A percentile compares a stretch with the other conserved stretches of the same genome.
phyloP scores from a whole-genome alignment of 2,113 vertebrate genomes.

The Pygoscelis adeliae region DNA sequence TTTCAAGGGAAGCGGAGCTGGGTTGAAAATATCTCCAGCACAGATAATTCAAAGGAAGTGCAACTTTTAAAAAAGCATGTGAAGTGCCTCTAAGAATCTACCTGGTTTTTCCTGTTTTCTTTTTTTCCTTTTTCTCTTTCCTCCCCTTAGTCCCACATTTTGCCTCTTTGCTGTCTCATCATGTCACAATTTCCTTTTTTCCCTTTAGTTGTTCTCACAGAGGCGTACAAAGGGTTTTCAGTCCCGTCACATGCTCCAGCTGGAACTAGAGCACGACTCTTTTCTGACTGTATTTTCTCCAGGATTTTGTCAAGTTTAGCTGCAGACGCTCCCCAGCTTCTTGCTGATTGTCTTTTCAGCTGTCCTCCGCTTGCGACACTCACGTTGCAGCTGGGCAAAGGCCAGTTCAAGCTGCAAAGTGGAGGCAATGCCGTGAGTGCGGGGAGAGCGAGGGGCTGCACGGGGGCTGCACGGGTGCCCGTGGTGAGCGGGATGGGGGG shows the following conservation, averaged over 20 bases:
- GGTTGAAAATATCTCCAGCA: slow-evolving; percentile 8
- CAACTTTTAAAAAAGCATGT: not conserved
- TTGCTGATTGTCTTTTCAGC: not conserved
- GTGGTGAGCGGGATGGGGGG: not conserved
- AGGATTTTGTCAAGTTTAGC: not conserved
- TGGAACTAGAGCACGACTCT: not conserved
- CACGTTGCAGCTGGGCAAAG: not conserved
- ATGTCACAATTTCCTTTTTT: not conserved
- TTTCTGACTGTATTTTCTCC: not conserved
- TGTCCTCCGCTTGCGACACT: not conserved
- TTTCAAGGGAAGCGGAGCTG: slow-evolving; percentile 37
- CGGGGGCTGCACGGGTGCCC: not conserved
- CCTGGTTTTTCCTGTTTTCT: not conserved
- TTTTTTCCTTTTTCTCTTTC: not conserved
- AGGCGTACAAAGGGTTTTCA: not conserved
- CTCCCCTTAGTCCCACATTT: not conserved
- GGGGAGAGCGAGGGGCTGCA: not conserved
- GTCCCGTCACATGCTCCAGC: not conserved
- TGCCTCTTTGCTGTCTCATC: not conserved
- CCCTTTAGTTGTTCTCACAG: not conserved
- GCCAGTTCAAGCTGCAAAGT: not conserved
- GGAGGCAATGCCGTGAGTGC: not conserved
- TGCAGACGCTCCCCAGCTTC: not conserved
- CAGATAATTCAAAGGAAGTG: slow-evolving; percentile 38
- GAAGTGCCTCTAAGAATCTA: slow-evolving; percentile 37